Conservation (phyloP, 2,888 invertebrate species). For the Galerucella nymphaeae region DNA sequence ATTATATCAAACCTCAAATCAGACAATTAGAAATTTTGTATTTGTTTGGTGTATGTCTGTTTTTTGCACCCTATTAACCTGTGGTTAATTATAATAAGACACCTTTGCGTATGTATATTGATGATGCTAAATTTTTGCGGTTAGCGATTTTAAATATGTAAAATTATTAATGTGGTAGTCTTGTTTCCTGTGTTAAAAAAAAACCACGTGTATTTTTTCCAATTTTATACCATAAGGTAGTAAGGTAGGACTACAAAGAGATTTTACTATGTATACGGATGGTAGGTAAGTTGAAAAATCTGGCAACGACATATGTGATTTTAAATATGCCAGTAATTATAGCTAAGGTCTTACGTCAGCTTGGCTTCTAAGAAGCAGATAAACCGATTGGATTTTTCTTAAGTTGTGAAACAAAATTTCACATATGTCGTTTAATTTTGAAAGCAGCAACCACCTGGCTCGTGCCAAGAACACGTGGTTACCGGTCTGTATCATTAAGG, state of each 20-base stretch:
- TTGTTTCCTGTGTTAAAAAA: constrained; percentile 3
- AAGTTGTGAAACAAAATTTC: constrained; percentile 55
- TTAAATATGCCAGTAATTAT: constrained; percentile 48
- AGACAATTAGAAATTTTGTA: neutral
- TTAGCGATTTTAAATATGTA: neutral
- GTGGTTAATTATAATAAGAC: neutral
- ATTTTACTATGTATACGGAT: constrained; percentile 15
- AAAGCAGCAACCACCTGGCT: constrained; percentile 63
- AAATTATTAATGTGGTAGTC: constrained; percentile 1
- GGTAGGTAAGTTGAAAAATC: constrained; percentile 39
- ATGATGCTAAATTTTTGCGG: neutral
- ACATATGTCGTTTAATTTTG: constrained; percentile 61
- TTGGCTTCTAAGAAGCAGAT: constrained; percentile 40
- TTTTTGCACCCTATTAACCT: neutral
- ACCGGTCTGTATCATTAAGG: constrained; percentile 52
- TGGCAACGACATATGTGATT: constrained; percentile 49
- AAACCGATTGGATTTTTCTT: constrained; percentile 48
- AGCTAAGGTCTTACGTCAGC: constrained; percentile 46
- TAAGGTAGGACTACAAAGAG: constrained; percentile 4
- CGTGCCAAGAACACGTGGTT: constrained; percentile 62
- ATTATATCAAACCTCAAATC: neutral
- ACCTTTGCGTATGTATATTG: neutral
- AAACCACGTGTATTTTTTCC: constrained; percentile 1
- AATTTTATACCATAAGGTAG: constrained; percentile 8
- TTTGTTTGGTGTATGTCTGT: neutral